Evolutionary conservation across 2,888 invertebrate species (phyloP), one percentile per base, ranked within the genome.

Genomic region (Conops quadrifasciatus): DNA sequence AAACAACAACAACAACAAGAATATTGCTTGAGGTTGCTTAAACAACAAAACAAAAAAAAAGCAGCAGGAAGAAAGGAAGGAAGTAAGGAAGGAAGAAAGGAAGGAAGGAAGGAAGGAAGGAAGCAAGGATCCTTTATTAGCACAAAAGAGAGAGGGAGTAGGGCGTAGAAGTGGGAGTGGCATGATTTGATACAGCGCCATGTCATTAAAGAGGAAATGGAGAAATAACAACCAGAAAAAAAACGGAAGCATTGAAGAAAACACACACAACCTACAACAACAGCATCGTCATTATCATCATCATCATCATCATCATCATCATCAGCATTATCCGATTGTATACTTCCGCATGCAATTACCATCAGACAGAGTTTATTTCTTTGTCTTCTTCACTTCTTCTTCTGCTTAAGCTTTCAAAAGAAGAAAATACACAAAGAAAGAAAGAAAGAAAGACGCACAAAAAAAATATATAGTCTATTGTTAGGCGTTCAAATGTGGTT

Each of bases 401-500:
- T 19, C 56, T 15, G 49, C n/a, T 49, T 49, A 49, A 49, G 15
- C n/a, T 49, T 49, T 45, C 45, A 30, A 19, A 36, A 24, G 60
- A 45, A 68, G 36, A 69, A 13, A 45, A 36, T 36, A 36, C 36
- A 9, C 36, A 36, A 36, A 36, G n/a, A 36, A 36, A 36, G 36
- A 36, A 36, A 36, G 36, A 36, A 36, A 4, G 36, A 36, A 36
- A 36, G 36, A 36, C n/a, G 36, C 36, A 36, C 9, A 4, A 36
- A 9, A 36, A 45, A 45, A 43, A 45, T 63, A 51, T 15, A 43
- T 24, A 64, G 71, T 64, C 68, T 72, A 68, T 68, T 68, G 64
- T 68, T 64, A 65, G 71, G 71, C 71, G 71, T 60, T 53, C 47
- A 66, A 45, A 59, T 59, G 43, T 64, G 21, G 43, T 43, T 70